Percentiles rank a stretch among this genome's conserved stretches.
These are phyloP conservation scores for Trogon melanurus DNA, from an alignment of 2,113 vertebrate genomes.

Conservation along the genomic window DNA sequence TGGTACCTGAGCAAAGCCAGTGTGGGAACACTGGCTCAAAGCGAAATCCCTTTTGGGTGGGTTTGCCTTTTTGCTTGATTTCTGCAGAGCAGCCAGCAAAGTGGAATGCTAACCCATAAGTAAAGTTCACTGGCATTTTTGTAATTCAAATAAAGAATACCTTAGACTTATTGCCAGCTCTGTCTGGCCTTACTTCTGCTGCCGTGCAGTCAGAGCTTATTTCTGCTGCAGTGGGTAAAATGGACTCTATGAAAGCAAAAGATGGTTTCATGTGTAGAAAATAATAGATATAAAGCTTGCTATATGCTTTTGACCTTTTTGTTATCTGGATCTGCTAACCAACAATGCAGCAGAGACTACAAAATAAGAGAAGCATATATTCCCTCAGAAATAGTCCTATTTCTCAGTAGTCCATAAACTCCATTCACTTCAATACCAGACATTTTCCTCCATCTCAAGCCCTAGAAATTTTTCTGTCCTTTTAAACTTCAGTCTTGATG, in stretches of 20 bases:
- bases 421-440: background rate
- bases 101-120: background rate
- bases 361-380: background rate
- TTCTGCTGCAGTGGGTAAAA: background rate
- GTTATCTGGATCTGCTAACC: background rate
- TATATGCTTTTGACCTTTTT: background rate
- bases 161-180: background rate
- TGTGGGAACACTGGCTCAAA: background rate
- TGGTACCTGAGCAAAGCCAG: background rate
- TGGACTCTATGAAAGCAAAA: background rate
- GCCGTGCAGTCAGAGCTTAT: background rate
- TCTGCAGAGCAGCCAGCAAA: background rate
- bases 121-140: constrained; percentile 33
- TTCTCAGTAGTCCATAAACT: background rate
- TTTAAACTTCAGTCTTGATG: constrained; percentile 34
- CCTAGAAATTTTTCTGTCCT: constrained; percentile 1
- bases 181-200: background rate
- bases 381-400: background rate
- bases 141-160: constrained; percentile 1
- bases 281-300: background rate
- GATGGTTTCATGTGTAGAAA: background rate
- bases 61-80: background rate
- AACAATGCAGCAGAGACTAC: background rate
- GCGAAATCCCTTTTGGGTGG: background rate
- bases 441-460: background rate